Evolutionary conservation across 2,888 invertebrate genomes (phyloP), one percentile per base, ranked within the genome.

Genomic region (Agriopis leucophaearia): DNA sequence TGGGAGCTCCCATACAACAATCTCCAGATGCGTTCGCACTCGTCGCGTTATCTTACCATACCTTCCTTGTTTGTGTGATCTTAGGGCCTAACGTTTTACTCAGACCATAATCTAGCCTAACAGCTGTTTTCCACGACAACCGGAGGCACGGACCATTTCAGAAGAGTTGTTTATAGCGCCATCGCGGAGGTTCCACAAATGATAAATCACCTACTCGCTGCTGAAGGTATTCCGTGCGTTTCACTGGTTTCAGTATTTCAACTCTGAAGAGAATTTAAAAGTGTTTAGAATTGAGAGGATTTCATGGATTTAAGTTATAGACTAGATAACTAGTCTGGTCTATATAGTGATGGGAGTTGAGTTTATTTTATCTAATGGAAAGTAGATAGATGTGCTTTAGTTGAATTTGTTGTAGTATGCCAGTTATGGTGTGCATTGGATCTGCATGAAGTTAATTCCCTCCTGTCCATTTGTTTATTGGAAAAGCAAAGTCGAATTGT

Each of bases 151-250:
- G 70, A 50, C 77, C 77, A 75, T 81, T 81, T 77, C 70, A 68
- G 70, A 74, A 69, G 78, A 84, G 78, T 81, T 79, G 73, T 81
- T 75, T 73, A 73, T 74, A 65, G 78, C 77, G 75, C 75, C 74
- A 76, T 74, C 74, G 70, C 67, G 71, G 71, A 72, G 76, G 74
- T 77, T 74, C 72, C 73, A 64, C 76, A 76, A 74, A 83, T 87
- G 86, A 87, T 87, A 81, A 83, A 87, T 84, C 77, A 80, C 71
- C 75, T 69, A 70, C 78, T 74, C 75, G 81, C 76, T 77, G 64
- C 67, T 74, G 75, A 73, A 66, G 72, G 75, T 75, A 66, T 76
- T 77, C 73, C 67, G 68, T 67, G 72, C 73, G 72, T 72, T 71
- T 57, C 48, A 42, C 42, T 12, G 64, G 70, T 71, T 70, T 64